Evolutionary conservation across 2,797 vertebrate genomes (phyloP), one percentile per base, ranked within the genome.

Genomic region (Urophycis tenuis): DNA sequence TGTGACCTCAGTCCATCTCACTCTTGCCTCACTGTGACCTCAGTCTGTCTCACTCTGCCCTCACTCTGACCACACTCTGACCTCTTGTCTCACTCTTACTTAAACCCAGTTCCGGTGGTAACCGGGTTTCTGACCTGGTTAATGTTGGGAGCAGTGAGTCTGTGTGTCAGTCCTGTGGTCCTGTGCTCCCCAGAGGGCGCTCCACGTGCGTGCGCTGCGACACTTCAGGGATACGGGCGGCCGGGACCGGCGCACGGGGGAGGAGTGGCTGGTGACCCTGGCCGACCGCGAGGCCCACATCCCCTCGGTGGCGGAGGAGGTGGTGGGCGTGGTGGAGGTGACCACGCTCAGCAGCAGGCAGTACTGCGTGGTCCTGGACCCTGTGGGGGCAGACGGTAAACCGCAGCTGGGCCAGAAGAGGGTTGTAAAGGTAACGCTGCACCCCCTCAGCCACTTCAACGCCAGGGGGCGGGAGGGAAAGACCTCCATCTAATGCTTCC

Each of bases 201-300:
- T 97, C 53, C 95, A 96, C 2, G 94, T 97, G 5, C 93, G 93
- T 0, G 96, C 96, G 19, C 86, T 85, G 72, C 92, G 93, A 2
- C 92, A 93, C 6, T 96, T 96, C 73, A 92, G 85, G 5, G 95
- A 96, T 0, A 73, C 88, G 0, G 90, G 91, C 0, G 92, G 92
- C 0, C 84, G 87, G 0, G 80, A 89, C 0, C 92, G 93, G 0
- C 94, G 92, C 1, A 97, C 96, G 0, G 96, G 96, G 0, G 95
- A 97, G 88, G 96, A 98, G 79, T 96, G 96, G 96, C 89, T 97
- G 75, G 93, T 97, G 71, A 97, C 95, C 0, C 89, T 94, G 78
- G 91, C 77, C 0, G 94, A 96, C 80, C 79, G 95, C 0, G 95
- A 96, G 83, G 95, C 95, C 0, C 95, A 97, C 69, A 94, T 97